Evolutionary conservation across 2,888 invertebrate genomes (phyloP), one percentile per base, ranked within the genome.

Genomic region (Hymenopus coronatus): DNA sequence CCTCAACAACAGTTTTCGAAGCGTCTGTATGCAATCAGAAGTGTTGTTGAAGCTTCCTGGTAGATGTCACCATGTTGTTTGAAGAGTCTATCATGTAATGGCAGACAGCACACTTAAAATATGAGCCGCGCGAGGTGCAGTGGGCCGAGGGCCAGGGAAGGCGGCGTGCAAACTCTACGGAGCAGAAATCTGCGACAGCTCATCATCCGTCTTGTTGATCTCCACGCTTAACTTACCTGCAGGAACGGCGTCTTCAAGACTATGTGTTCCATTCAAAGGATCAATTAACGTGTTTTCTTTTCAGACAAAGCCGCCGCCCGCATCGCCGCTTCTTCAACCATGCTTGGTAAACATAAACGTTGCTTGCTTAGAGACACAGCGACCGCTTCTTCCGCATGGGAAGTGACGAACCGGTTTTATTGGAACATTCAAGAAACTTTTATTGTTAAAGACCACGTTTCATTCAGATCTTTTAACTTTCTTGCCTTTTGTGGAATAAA

Each of bases 191-290:
- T 89, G 89, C 20, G 89, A 89, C 89, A 89, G 87, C 82, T 83
- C 89, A 86, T 88, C 89, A 89, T 89, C 88, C 86, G 89, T 89
- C 89, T 89, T 89, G 82, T 82, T 84, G 89, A 88, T 70, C 30
- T 81, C 28, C 86, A 81, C 30, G 81, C 28, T 86, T 86, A 70
- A 86, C 28, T 86, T 86, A 40, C n/a, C 54, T 15, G 46, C 15
- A 15, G 85, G 85, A 85, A 85, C 40, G 81, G 81, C 86, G 54
- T 70, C 81, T 28, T 28, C 70, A 86, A 28, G 81, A 81, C 27
- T 85, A 85, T 85, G 85, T 85, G 30, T 85, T 85, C 85, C 85
- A 70, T 70, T 70, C 46, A 85, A 85, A 85, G 46, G 85, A 85
- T 85, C 85, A 85, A 46, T 46, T 85, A 85, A 85, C 46, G 27